phyloP scores from a whole-genome alignment of 1,140 invertebrate genomes.

The Hycleus phaleratus region DNA sequence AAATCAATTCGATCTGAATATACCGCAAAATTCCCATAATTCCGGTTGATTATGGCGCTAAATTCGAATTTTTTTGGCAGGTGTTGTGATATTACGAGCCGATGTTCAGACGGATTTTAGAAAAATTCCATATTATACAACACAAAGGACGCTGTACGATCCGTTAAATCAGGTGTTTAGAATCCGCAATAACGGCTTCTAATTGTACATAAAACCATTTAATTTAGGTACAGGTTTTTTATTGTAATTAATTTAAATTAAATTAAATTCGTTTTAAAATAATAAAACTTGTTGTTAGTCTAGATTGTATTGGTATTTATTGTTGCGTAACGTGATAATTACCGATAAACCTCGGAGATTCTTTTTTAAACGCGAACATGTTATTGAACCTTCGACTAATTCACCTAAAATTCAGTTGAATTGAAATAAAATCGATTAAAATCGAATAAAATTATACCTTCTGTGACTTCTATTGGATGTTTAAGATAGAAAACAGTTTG shows the following conservation, averaged over 20 bases:
- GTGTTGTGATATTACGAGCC: slow-evolving; percentile 75
- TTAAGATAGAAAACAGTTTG: slow-evolving; percentile 88
- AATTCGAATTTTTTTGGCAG: slow-evolving; percentile 38
- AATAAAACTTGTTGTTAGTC: slow-evolving; percentile 23
- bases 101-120: slow-evolving; percentile 59
- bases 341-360: slow-evolving; percentile 36
- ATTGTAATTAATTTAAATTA: slow-evolving; percentile 26
- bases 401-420: slow-evolving; percentile 29
- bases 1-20: slow-evolving; percentile 21
- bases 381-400: slow-evolving; percentile 28
- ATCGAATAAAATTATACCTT: slow-evolving; percentile 46
- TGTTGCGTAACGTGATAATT: slow-evolving; percentile 29
- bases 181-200: slow-evolving; percentile 40
- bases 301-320: slow-evolving; percentile 35
- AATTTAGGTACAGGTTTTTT: slow-evolving; percentile 23
- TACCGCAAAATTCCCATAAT: background rate
- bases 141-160: slow-evolving; percentile 51
- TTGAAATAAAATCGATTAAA: background rate
- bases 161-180: slow-evolving; percentile 53
- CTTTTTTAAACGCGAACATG: slow-evolving; percentile 32
- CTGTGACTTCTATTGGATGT: slow-evolving; percentile 59
- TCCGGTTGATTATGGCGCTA: background rate
- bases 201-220: slow-evolving; percentile 8
- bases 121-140: slow-evolving; percentile 45
- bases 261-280: background rate